Evolutionary conservation across 2,888 invertebrate species (phyloP).

Genomic region (Vesta saturnalis): DNA sequence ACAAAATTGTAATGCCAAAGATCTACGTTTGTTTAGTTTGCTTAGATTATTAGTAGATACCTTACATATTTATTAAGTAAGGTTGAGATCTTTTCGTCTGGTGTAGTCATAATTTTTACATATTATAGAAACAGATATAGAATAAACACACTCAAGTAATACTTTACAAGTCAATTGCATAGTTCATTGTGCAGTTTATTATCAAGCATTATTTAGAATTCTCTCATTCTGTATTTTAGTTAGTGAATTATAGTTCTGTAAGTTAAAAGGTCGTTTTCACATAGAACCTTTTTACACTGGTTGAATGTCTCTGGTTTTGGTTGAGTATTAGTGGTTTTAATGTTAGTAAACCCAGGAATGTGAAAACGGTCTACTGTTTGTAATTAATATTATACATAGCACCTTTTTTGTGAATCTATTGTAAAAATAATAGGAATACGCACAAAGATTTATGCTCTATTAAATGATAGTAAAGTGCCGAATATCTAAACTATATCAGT

Average conservation of each 20-base stretch:
- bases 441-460: too few species aligned
- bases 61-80: constrained; percentile 5
- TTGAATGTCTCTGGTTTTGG: too few species aligned
- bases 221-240: too few species aligned
- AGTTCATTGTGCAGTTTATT: neutral
- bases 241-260: too few species aligned
- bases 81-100: constrained; percentile 20
- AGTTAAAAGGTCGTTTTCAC: too few species aligned
- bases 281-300: too few species aligned
- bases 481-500: too few species aligned
- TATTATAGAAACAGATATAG: constrained; percentile 10
- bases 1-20: constrained; percentile 21
- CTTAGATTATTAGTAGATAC: constrained; percentile 16
- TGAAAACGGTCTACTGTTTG: neutral
- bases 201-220: neutral
- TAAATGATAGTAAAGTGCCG: too few species aligned
- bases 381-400: too few species aligned
- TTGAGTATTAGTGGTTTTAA: neutral
- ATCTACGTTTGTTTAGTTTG: constrained; percentile 15
- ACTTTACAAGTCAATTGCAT: constrained; percentile 23
- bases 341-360: neutral
- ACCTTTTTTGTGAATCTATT: too few species aligned
- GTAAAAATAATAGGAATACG: too few species aligned
- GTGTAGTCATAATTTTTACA: constrained; percentile 24
- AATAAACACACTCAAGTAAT: constrained; percentile 15